These are phyloP conservation scores for Lasioglossum morio DNA, from an alignment of 2,888 invertebrate species.

Conservation along the genomic window DNA sequence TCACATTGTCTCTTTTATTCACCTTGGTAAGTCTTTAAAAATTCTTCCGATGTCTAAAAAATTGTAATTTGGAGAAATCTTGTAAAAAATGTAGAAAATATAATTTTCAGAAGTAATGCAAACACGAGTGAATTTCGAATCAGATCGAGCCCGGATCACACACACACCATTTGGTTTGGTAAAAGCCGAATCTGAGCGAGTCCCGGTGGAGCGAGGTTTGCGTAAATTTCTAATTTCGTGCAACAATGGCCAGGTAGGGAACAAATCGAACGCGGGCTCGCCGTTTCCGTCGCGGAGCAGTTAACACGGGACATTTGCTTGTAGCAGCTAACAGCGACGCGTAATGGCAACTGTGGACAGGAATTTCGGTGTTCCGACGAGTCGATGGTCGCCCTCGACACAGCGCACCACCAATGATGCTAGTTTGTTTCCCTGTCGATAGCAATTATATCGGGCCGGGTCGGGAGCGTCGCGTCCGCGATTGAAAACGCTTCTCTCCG, in stretches of 20 bases:
- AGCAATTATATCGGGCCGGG: not conserved
- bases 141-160: not conserved
- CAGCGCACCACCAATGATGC: not conserved
- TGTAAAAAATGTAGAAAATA: too few relatives aligned
- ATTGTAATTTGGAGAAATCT: too few relatives aligned
- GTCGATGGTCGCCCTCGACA: not conserved
- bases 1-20: too few relatives aligned
- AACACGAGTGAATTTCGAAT: not conserved
- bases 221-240: not conserved
- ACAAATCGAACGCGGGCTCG: conserved; percentile 9
- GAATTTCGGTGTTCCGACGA: conserved; percentile 12
- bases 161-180: not conserved
- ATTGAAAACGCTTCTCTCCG: not conserved
- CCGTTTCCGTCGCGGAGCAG: not conserved
- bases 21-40: too few relatives aligned
- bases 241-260: not conserved
- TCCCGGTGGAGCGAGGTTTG: not conserved
- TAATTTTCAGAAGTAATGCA: too few relatives aligned
- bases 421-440: not conserved
- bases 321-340: not conserved
- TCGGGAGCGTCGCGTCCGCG: not conserved
- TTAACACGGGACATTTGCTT: conserved; percentile 1
- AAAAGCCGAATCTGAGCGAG: not conserved
- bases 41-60: too few relatives aligned
- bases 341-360: not conserved